Conservation (phyloP, 1,140 invertebrate genomes). For the Trichonephila clavata region DNA sequence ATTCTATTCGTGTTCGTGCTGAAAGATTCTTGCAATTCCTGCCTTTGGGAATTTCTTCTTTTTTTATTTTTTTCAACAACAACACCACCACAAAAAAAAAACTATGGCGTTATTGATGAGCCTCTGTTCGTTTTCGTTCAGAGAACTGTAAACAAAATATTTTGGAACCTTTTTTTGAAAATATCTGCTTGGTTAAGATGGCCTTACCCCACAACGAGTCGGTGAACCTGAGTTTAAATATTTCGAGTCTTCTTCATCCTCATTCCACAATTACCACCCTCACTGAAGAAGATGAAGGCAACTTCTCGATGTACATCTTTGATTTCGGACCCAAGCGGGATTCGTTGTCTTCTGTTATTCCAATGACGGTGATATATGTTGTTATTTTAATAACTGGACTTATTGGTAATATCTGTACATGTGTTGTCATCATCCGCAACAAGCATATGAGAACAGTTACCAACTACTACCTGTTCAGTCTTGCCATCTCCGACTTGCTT, state of each 20-base stretch:
- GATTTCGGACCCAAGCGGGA: slow-evolving; percentile 72
- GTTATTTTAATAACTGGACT: slow-evolving; percentile 82
- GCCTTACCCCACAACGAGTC: slow-evolving; percentile 1
- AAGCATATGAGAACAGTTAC: slow-evolving; percentile 82
- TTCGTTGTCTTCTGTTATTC: slow-evolving; percentile 78
- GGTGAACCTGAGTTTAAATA: neutral
- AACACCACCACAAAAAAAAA: too few relatives aligned
- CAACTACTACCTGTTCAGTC: slow-evolving; percentile 85
- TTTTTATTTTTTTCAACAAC: too few relatives aligned
- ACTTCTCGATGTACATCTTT: slow-evolving; percentile 35
- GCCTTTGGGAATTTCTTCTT: neutral
- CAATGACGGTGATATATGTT: slow-evolving; percentile 81
- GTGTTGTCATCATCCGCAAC: slow-evolving; percentile 83
- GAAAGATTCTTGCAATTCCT: neutral
- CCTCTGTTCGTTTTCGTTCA: neutral
- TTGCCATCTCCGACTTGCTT: slow-evolving; percentile 84
- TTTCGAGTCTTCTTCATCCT: neutral
- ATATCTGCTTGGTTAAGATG: neutral
- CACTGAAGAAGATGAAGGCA: slow-evolving; percentile 15
- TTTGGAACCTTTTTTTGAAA: neutral
- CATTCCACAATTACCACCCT: neutral
- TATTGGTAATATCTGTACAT: slow-evolving; percentile 83
- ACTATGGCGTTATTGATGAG: neutral
- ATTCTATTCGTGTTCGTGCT: neutral
- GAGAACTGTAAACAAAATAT: neutral